These are phyloP conservation scores for Dendrophyllia cribrosa DNA, from an alignment of 64 coral and sea anemone species.

Conservation along the genomic window DNA sequence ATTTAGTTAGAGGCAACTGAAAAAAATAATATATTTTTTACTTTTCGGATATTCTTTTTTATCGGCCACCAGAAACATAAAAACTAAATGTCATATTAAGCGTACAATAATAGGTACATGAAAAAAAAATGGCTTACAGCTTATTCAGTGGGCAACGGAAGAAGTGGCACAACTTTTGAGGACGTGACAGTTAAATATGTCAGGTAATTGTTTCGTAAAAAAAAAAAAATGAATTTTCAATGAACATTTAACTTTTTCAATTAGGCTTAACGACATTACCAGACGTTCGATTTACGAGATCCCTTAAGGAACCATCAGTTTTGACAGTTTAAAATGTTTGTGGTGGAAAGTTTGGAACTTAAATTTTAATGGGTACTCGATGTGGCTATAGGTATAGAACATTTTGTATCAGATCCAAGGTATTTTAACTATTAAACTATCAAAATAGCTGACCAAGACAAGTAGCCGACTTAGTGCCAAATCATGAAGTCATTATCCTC, in stretches of 20 bases:
- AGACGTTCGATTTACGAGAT: not conserved
- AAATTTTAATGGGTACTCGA: not conserved
- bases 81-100: not conserved
- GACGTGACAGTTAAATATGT: not conserved
- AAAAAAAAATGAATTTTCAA: conserved; percentile 4
- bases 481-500: conserved; percentile 21
- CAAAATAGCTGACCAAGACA: not conserved
- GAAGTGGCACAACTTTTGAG: not conserved
- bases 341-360: not conserved
- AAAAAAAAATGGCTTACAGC: not conserved
- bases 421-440: not conserved
- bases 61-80: no score
- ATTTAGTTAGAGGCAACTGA: no score
- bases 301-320: not conserved
- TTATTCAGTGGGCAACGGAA: not conserved
- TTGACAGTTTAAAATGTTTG: not conserved
- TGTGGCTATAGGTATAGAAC: no score
- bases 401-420: not conserved
- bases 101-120: not conserved
- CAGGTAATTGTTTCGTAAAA: not conserved
- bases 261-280: not conserved
- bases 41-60: no score
- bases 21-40: no score
- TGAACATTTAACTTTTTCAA: not conserved
- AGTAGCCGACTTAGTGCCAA: not conserved